Conservation (phyloP, 2,888 invertebrate species). For the Monopis laevigella region DNA sequence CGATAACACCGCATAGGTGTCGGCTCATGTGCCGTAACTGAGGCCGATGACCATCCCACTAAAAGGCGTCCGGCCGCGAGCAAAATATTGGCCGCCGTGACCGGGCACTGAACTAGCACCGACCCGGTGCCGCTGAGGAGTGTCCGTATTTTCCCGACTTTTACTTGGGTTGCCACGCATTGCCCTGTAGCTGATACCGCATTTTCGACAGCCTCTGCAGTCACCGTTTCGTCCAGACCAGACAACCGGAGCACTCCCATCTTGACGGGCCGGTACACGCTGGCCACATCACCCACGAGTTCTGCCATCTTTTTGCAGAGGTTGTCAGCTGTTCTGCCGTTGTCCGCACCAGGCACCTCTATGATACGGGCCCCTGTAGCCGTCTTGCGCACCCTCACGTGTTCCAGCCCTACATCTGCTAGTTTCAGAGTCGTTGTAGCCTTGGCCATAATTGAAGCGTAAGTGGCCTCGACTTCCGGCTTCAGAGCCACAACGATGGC, state of each 20-base stretch:
- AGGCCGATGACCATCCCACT: not conserved
- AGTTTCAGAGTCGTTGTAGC: not conserved
- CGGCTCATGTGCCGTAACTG: not conserved
- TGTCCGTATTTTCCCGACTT: not conserved
- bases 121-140: conserved; percentile 5
- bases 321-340: not conserved
- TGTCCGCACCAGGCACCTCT: no score
- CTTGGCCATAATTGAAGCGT: not conserved
- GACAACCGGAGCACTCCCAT: no score
- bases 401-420: conserved; percentile 1
- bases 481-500: not conserved
- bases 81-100: conserved; percentile 1
- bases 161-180: not conserved
- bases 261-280: conserved; percentile 4
- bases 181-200: no score
- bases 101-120: conserved; percentile 4
- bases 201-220: no score
- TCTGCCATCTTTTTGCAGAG: not conserved
- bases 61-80: not conserved
- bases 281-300: no score
- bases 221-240: conserved; percentile 13
- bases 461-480: not conserved
- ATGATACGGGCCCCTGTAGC: conserved; percentile 1
- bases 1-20: not conserved
- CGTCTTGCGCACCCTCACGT: not conserved